Evolutionary conservation across 2,113 vertebrate genomes (phyloP), one percentile per base, ranked within the genome.

Genomic region (Hirundichthys speculiger): DNA sequence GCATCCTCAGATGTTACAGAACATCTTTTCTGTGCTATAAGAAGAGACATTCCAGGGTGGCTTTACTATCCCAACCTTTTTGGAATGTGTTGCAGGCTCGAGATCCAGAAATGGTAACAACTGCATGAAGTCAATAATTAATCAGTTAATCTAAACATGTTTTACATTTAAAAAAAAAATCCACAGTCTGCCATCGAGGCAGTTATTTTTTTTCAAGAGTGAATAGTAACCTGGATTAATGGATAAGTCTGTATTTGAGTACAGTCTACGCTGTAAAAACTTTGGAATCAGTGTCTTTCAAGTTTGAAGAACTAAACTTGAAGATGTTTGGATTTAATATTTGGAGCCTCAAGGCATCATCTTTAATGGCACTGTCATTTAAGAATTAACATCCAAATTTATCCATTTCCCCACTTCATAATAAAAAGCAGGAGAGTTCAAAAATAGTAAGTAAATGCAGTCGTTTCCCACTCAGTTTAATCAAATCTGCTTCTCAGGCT

Each of bases 401-500:
- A 71, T 72, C 69, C 47, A 49, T 27, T 48, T 24, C 3, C 64
- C 75, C 49, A 22, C 64, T 21, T 38, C 1, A 13, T 27, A 40
- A 78, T 68, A 65, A 63, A 42, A 70, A 46, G 60, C 16, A 22
- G 40, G 34, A 52, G 54, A 62, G 13, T 64, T 74, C 51, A 76
- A 84, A 84, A 83, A 78, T 77, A 85, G 86, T 72, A 60, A 75
- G 56, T 25, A 72, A 69, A 82, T 73, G 34, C 39, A 14, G 62
- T 41, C 64, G 54, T 46, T 50, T 69, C 76, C 77, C 65, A 73
- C 80, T 83, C 77, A 46, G 22, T 67, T 73, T 39, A 40, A 77
- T 85, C 74, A 66, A 74, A 77, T 82, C 70, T 69, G 64, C 56
- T 48, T 68, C 77, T 73, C 78, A 74, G 86, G 76, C 50, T 66